phyloP scores from a whole-genome alignment of 2,113 vertebrate species.

The Geothlypis trichas region DNA sequence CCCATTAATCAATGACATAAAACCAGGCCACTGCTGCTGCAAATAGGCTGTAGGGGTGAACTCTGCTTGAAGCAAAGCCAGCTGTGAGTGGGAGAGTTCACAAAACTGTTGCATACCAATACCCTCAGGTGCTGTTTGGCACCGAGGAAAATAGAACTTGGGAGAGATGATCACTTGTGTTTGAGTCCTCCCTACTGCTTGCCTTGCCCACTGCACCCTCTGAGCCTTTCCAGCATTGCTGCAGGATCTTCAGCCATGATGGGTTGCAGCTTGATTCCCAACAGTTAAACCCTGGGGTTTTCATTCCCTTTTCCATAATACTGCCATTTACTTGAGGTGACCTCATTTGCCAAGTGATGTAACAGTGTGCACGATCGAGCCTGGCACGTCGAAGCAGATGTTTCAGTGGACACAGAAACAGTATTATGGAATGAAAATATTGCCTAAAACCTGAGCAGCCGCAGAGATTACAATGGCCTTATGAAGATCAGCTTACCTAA shows the following conservation, averaged over 20 bases:
- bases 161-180: background rate
- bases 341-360: conserved; percentile 48
- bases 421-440: conserved; percentile 30
- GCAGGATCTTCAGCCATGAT: background rate
- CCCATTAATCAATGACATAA: background rate
- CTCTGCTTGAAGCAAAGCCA: background rate
- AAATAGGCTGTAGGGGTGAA: background rate
- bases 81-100: background rate
- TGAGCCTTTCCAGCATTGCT: background rate
- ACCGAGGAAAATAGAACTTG: background rate
- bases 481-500: conserved; percentile 50
- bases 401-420: conserved; percentile 34
- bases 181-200: background rate
- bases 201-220: background rate
- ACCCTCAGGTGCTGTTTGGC: background rate
- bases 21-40: background rate
- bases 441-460: conserved; percentile 13
- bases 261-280: background rate
- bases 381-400: conserved; percentile 44
- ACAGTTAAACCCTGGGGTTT: background rate
- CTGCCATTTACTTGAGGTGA: conserved; percentile 48
- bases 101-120: background rate
- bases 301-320: conserved; percentile 23
- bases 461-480: conserved; percentile 37
- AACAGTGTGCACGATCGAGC: background rate